Base-by-base conservation (phyloP, 2,888 invertebrate species). In the Laothoe populi region DNA sequence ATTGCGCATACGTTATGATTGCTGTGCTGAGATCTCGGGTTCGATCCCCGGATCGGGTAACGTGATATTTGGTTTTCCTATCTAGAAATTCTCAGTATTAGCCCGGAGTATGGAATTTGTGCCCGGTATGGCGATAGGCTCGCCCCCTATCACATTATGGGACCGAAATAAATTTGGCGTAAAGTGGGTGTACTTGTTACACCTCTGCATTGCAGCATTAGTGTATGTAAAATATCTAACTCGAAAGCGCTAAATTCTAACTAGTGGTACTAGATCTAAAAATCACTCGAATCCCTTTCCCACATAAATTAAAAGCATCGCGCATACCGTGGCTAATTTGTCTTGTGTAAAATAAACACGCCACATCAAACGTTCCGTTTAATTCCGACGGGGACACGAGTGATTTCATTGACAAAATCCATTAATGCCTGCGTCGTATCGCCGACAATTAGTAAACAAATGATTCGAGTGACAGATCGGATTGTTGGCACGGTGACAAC, bases 381-480 rank as follows among this genome's bases (percentile, higher is more conserved):
- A 79, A 79, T 78, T 78, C 73, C 72, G 75, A 63, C 71, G 74
- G 75, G 74, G 73, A 72, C 75, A 81, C 61, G 63, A 64, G 61
- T 63, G 49, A 63, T 76, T 73, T 70, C 88, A 90, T 89, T 90
- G 90, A 92, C 90, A 88, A 89, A 89, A 85, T 90, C 90, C 91
- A 92, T 92, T 92, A 91, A 90, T 83, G 82, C 86, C 75, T 78
- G 77, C 77, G 74, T 72, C 79, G 82, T 77, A 82, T 84, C 82
- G 69, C 73, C 75, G 77, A 78, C 86, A 85, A 90, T 92, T 90
- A 87, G 90, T 90, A 89, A 90, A 89, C 91, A 91, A 89, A 92
- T 88, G 90, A 88, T 84, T 69, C 87, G 78, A 85, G 79, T 88
- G 92, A 92, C 91, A 92, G 90, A 90, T 87, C 79, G 81, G 79